These are phyloP conservation scores for Diadophis punctatus DNA, from an alignment of 2,113 vertebrate species.

Conservation along the genomic window DNA sequence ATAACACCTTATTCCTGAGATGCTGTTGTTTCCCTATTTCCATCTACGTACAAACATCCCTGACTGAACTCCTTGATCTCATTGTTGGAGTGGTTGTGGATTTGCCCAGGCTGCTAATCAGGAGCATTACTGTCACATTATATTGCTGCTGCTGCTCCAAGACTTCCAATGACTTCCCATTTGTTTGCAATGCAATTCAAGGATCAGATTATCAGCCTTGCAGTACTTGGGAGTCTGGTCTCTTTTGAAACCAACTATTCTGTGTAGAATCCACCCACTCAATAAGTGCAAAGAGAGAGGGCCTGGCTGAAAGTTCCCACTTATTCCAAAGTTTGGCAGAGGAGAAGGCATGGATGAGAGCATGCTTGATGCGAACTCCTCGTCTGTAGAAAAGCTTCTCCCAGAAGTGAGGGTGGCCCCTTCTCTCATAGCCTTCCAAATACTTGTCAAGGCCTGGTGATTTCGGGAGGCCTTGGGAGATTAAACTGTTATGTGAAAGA, in stretches of 20 bases:
- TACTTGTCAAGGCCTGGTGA: neutral
- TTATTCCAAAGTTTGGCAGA: neutral
- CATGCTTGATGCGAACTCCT: neutral
- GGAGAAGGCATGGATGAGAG: neutral
- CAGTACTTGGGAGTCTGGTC: neutral
- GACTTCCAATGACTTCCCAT: neutral
- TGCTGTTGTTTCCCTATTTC: neutral
- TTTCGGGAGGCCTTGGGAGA: neutral
- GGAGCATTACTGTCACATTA: neutral
- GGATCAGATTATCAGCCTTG: neutral
- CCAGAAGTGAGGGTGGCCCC: neutral
- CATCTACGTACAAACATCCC: neutral
- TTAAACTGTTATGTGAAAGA: neutral
- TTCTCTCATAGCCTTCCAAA: neutral
- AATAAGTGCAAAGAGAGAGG: neutral
- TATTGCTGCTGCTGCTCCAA: neutral
- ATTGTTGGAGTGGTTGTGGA: neutral
- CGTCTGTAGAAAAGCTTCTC: neutral
- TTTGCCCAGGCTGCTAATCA: neutral
- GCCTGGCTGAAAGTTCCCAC: neutral
- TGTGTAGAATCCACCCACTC: neutral
- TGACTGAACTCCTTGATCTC: neutral
- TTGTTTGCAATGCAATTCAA: neutral
- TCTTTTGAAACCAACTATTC: neutral
- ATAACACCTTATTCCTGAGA: neutral